Evolutionary conservation across 2,797 vertebrate genomes (phyloP).

Genomic region (Arrhamphus sclerolepis): DNA sequence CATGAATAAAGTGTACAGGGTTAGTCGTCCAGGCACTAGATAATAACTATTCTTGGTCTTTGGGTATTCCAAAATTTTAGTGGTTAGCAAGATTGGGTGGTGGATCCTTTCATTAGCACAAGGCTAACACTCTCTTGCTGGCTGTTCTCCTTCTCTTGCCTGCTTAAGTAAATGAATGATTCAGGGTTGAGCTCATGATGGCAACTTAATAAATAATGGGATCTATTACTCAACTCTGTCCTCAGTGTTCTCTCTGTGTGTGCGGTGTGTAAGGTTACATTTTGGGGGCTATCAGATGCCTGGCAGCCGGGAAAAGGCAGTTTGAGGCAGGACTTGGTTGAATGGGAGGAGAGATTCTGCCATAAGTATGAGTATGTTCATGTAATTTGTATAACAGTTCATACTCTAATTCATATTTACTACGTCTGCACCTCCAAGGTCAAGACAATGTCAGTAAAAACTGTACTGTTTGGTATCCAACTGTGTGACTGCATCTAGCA

Average conservation of each 20-base stretch:
- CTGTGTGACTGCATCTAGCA: background rate
- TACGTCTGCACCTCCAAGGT: background rate
- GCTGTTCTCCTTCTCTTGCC: constrained; percentile 61
- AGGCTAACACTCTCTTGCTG: constrained; percentile 56
- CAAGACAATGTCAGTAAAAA: no score
- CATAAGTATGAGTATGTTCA: constrained; percentile 1
- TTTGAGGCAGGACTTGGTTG: constrained; percentile 42
- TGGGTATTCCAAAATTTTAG: constrained; percentile 56
- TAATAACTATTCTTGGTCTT: constrained; percentile 17
- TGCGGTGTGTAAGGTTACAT: constrained; percentile 76
- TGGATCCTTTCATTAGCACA: constrained; percentile 54
- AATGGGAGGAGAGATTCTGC: constrained; percentile 39
- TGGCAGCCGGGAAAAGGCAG: constrained; percentile 55
- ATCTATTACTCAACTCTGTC: constrained; percentile 87
- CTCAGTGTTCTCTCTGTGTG: constrained; percentile 33
- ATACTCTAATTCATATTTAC: background rate
- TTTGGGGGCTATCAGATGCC: constrained; percentile 74
- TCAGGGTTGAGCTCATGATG: constrained; percentile 88
- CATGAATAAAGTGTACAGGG: constrained; percentile 35
- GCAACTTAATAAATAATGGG: constrained; percentile 92
- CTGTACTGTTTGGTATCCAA: no score
- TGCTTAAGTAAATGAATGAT: constrained; percentile 92
- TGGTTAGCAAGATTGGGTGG: constrained; percentile 23
- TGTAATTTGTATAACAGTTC: constrained; percentile 15
- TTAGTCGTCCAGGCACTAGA: constrained; percentile 39